Conservation (phyloP, 2,888 invertebrate species). For the Lottia scabra region DNA sequence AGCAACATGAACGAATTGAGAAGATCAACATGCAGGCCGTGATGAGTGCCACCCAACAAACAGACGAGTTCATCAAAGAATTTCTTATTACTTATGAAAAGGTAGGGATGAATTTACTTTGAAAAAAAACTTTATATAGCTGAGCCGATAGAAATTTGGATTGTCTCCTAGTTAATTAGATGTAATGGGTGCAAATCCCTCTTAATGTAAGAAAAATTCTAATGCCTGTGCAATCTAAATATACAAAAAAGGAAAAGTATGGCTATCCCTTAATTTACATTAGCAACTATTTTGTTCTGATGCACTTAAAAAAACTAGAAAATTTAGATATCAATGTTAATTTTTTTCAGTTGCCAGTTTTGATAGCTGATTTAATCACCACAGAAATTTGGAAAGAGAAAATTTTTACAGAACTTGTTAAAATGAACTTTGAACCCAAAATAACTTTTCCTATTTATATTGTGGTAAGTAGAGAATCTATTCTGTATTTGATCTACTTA, state of each 20-base stretch:
- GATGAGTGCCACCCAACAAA: constrained; percentile 81
- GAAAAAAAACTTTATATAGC: too few relatives aligned
- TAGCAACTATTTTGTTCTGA: too few relatives aligned
- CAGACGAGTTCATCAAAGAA: constrained; percentile 89
- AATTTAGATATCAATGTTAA: constrained; percentile 14
- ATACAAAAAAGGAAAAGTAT: too few relatives aligned
- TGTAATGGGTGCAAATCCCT: too few relatives aligned
- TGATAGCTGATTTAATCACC: constrained; percentile 86
- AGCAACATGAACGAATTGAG: constrained; percentile 81
- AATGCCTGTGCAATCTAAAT: too few relatives aligned
- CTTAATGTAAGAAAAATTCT: too few relatives aligned
- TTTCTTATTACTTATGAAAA: constrained; percentile 81
- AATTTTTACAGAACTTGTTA: constrained; percentile 82
- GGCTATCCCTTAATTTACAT: too few relatives aligned
- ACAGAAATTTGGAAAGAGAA: constrained; percentile 88
- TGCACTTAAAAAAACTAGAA: too few relatives aligned
- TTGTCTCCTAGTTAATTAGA: too few relatives aligned
- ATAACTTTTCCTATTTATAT: constrained; percentile 74
- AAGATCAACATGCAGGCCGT: constrained; percentile 90
- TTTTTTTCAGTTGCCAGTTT: constrained; percentile 75
- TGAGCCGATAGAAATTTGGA: too few relatives aligned
- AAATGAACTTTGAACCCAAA: constrained; percentile 68
- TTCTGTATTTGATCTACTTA: too few relatives aligned
- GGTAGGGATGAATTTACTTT: constrained; percentile 68
- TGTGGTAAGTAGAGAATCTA: constrained; percentile 72